phyloP scores from a whole-genome alignment of 2,797 vertebrate genomes.

The Pseudocheirus occidentalis region DNA sequence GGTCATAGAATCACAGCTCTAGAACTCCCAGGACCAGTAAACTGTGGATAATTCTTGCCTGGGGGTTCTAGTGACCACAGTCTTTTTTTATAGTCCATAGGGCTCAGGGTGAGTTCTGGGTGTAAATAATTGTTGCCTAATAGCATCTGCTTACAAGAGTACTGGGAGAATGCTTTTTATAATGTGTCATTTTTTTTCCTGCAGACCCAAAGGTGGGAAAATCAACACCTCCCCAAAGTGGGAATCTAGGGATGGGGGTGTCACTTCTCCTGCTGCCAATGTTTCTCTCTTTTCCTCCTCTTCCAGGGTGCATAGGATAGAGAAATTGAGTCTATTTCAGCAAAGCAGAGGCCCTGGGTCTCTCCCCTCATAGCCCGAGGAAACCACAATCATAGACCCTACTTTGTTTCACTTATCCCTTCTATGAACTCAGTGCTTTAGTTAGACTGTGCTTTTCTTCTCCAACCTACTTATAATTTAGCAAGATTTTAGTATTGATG shows the following conservation, averaged over 20 bases:
- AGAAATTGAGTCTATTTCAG: neutral
- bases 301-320: neutral
- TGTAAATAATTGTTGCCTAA: neutral
- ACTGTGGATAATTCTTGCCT: neutral
- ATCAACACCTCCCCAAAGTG: neutral
- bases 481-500: neutral
- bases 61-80: neutral
- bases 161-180: neutral
- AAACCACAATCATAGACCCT: neutral
- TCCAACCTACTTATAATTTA: neutral
- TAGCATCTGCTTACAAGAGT: neutral
- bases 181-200: neutral
- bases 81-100: neutral
- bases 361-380: neutral
- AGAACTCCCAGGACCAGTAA: neutral
- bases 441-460: neutral
- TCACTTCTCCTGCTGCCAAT: neutral
- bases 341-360: neutral
- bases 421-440: neutral
- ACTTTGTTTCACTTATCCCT: neutral
- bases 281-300: neutral
- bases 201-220: constrained; percentile 13
- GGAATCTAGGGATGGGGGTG: neutral
- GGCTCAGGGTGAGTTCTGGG: neutral
- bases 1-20: neutral